These are phyloP conservation scores for Notarius quadriscutis DNA, from an alignment of 2,113 vertebrate species.

Conservation along the genomic window DNA sequence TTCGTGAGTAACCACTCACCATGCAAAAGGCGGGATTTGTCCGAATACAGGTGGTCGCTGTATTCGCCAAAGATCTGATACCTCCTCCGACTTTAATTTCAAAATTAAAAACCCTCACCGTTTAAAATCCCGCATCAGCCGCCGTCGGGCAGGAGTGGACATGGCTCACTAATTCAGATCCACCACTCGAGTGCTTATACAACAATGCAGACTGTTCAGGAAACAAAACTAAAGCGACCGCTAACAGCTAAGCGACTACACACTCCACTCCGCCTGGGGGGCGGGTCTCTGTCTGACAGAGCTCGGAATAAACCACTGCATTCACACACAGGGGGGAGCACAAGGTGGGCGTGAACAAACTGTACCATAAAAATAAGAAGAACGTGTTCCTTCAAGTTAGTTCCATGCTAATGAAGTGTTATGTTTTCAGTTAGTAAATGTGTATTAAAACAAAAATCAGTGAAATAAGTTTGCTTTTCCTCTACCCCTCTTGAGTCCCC, in stretches of 20 bases:
- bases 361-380: neutral
- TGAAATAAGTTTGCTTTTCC: too few species aligned
- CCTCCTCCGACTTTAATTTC: neutral
- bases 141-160: conserved; percentile 93
- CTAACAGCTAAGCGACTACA: neutral
- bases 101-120: conserved; percentile 72
- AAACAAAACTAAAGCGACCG: neutral
- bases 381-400: neutral
- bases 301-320: neutral
- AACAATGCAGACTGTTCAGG: neutral
- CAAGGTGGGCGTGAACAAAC: neutral
- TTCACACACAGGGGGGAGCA: neutral
- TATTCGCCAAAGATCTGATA: neutral
- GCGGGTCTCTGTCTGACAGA: neutral
- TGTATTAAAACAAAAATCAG: too few species aligned
- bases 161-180: conserved; percentile 58
- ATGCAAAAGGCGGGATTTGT: neutral
- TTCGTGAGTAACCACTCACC: neutral
- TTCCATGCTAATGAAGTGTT: neutral
- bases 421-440: accelerated
- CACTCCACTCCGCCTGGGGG: neutral
- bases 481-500: too few species aligned
- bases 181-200: neutral
- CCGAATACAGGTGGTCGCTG: neutral
- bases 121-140: conserved; percentile 96